Evolutionary conservation across 1,140 invertebrate species (phyloP).

Genomic region (Plectrocnemia conspersa): DNA sequence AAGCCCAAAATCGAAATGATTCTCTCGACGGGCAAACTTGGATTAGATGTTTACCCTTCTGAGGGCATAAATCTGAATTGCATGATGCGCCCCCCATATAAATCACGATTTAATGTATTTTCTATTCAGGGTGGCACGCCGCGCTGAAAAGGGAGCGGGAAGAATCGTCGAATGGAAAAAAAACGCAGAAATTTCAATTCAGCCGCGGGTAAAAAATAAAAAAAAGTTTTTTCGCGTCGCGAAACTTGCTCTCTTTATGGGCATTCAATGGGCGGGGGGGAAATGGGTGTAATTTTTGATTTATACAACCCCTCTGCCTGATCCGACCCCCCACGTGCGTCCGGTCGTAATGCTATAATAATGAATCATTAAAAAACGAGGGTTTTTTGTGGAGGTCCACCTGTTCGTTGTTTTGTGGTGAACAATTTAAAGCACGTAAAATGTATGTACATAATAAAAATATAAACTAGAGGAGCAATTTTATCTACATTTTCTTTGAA

Average conservation of each 20-base stretch:
- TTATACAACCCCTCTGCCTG: no score
- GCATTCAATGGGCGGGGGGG: constrained; percentile 5
- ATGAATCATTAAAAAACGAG: constrained; percentile 14
- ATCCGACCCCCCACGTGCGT: no score
- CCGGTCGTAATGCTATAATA: neutral
- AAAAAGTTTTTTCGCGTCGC: constrained; percentile 2
- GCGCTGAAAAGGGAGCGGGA: neutral
- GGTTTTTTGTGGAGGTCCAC: no score
- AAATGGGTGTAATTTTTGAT: constrained; percentile 13
- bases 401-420: no score
- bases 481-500: no score
- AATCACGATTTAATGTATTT: constrained; percentile 17
- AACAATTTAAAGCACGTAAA: no score
- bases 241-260: constrained; percentile 13
- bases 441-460: no score
- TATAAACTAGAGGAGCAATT: no score
- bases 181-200: constrained; percentile 20
- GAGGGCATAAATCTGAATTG: neutral
- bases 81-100: neutral
- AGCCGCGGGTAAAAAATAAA: constrained; percentile 12
- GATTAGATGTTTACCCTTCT: no score
- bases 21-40: no score
- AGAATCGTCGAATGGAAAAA: neutral
- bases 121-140: neutral
- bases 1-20: no score